Percentiles rank a stretch among this genome's conserved stretches.
These are phyloP conservation scores for Turdus rufiventris DNA, from an alignment of 2,113 vertebrate species.

Conservation along the genomic window DNA sequence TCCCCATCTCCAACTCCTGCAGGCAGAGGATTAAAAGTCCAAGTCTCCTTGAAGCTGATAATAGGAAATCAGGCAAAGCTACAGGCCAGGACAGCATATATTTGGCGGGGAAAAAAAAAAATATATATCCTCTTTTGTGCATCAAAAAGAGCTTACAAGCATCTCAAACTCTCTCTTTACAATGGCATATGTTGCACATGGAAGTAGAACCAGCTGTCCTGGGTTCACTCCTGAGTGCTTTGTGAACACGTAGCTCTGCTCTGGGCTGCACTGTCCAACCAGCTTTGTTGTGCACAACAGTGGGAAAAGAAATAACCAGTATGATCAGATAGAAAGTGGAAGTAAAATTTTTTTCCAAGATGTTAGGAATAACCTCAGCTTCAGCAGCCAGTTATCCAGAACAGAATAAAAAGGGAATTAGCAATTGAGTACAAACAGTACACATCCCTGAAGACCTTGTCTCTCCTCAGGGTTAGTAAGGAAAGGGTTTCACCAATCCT, in stretches of 20 bases:
- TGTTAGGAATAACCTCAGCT: background rate
- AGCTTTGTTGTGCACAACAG: background rate
- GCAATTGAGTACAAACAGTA: background rate
- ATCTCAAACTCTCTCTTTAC: background rate
- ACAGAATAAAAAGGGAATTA: background rate
- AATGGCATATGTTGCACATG: background rate
- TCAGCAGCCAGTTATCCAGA: background rate
- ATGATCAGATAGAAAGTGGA: background rate
- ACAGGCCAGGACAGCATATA: background rate
- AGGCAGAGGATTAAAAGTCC: background rate
- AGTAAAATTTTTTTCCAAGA: background rate
- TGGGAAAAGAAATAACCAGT: background rate
- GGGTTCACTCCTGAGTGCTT: background rate
- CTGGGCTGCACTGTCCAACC: background rate
- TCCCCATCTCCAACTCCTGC: background rate
- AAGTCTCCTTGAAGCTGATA: background rate
- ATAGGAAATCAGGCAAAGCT: background rate
- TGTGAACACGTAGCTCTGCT: rapidly evolving
- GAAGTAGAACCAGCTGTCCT: background rate
- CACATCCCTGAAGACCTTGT: background rate
- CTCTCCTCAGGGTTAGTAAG: background rate
- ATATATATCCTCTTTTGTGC: background rate
- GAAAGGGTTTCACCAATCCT: background rate
- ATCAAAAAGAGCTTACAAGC: background rate
- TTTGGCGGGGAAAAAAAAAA: background rate